These are phyloP conservation scores for Drosophila busckii DNA, from an alignment of 1,140 invertebrate genomes.

Conservation along the genomic window DNA sequence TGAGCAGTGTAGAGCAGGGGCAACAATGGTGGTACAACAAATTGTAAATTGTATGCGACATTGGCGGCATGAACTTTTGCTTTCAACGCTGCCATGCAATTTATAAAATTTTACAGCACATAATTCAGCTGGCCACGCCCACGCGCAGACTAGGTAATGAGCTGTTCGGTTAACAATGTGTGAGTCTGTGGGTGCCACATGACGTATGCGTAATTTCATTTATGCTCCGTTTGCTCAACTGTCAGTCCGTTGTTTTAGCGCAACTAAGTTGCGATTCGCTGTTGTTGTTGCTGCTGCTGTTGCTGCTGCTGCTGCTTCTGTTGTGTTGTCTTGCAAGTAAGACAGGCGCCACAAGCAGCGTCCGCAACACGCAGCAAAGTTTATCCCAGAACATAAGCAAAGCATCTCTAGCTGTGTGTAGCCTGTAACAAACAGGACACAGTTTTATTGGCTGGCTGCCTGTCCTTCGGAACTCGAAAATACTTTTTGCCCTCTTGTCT, in stretches of 20 bases:
- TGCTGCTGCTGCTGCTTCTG: no score
- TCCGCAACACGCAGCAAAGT: slow-evolving; percentile 9
- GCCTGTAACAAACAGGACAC: slow-evolving; percentile 1
- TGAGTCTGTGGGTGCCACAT: slow-evolving; percentile 37
- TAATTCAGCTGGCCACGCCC: slow-evolving; percentile 29
- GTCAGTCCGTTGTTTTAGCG: slow-evolving; percentile 39
- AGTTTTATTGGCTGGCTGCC: slow-evolving; percentile 38
- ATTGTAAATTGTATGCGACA: slow-evolving; percentile 23
- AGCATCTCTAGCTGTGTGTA: neutral
- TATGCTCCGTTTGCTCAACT: slow-evolving; percentile 57
- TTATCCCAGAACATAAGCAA: neutral
- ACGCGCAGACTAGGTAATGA: slow-evolving; percentile 35
- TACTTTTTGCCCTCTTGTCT: slow-evolving; percentile 31
- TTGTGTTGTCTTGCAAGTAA: slow-evolving; percentile 3
- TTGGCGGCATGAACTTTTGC: slow-evolving; percentile 26
- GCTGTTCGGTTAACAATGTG: slow-evolving; percentile 26
- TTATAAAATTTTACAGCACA: slow-evolving; percentile 69
- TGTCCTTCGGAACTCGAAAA: slow-evolving; percentile 23
- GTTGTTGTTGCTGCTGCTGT: neutral
- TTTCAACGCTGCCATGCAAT: slow-evolving; percentile 35
- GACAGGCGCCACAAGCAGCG: no score
- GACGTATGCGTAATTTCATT: slow-evolving; percentile 68
- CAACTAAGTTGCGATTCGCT: slow-evolving; percentile 19
- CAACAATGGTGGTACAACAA: slow-evolving; percentile 46
- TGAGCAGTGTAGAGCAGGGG: no score